A percentile compares a stretch with the other conserved stretches of the same genome.
phyloP scores from a whole-genome alignment of 2,888 invertebrate species.

The Sesia apiformis region DNA sequence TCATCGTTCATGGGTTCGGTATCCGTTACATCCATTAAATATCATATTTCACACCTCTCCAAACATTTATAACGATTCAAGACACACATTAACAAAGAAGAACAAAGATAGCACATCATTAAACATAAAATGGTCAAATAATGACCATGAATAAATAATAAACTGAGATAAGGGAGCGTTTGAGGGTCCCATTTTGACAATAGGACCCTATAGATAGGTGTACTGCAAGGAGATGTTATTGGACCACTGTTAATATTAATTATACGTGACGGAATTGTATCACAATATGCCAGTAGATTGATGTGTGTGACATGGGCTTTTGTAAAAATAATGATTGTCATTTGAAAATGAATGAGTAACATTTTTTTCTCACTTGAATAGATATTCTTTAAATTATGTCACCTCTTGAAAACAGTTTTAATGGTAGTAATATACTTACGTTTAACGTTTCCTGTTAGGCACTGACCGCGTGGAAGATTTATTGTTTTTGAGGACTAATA shows the following conservation, averaged over 20 bases:
- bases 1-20: slow-evolving; percentile 8
- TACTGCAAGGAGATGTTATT: slow-evolving; percentile 41
- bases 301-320: slow-evolving; percentile 17
- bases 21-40: slow-evolving; percentile 56
- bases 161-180: slow-evolving; percentile 44
- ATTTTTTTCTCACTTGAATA: background rate
- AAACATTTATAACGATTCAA: slow-evolving; percentile 47
- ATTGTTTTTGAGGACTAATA: no score
- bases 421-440: no score
- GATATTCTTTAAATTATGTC: no score
- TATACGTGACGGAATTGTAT: slow-evolving; percentile 63
- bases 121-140: slow-evolving; percentile 71
- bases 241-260: slow-evolving; percentile 53
- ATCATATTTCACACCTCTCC: slow-evolving; percentile 65
- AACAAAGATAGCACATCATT: slow-evolving; percentile 68
- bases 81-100: slow-evolving; percentile 35
- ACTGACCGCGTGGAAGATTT: no score
- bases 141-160: slow-evolving; percentile 73
- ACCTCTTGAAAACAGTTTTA: no score
- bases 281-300: slow-evolving; percentile 52
- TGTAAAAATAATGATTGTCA: slow-evolving; percentile 7
- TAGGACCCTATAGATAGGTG: slow-evolving; percentile 47
- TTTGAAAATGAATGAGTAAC: background rate
- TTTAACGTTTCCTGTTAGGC: no score
- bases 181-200: slow-evolving; percentile 47